Conservation (phyloP, 2,888 invertebrate species). For the Hoplodrina ambigua region DNA sequence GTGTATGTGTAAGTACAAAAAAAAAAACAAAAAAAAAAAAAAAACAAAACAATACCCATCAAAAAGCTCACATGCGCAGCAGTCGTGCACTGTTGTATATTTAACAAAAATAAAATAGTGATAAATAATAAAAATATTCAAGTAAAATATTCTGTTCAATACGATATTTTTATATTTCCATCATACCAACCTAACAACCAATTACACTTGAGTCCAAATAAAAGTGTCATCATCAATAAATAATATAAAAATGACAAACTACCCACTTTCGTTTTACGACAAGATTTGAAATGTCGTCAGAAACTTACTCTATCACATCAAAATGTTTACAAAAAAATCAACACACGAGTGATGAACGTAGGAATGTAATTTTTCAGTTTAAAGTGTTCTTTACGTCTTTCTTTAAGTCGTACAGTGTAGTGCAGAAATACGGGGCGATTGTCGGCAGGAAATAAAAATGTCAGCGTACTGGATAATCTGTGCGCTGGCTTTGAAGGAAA, state of each 20-base stretch:
- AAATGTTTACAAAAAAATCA: conserved; percentile 29
- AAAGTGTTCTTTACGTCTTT: conserved; percentile 31
- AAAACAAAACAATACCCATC: no score
- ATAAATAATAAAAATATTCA: neutral
- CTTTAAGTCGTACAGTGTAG: conserved; percentile 40
- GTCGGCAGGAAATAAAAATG: conserved; percentile 63
- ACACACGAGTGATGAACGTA: conserved; percentile 17
- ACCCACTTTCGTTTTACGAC: neutral
- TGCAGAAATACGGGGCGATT: conserved; percentile 34
- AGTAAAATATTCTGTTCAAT: neutral
- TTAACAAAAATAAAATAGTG: neutral
- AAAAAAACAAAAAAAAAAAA: no score
- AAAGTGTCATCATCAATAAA: conserved; percentile 30
- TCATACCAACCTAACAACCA: neutral
- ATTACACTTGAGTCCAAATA: conserved; percentile 18
- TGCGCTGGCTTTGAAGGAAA: conserved; percentile 55
- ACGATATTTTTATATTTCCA: neutral
- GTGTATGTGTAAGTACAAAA: no score
- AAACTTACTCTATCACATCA: conserved; percentile 14
- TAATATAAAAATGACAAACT: conserved; percentile 40
- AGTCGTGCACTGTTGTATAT: neutral
- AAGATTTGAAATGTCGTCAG: conserved; percentile 18
- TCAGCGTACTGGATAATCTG: conserved; percentile 51
- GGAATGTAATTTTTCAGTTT: conserved; percentile 3
- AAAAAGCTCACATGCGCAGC: neutral